phyloP scores from a whole-genome alignment of 2,113 vertebrate species.

The Notiomystis cincta region DNA sequence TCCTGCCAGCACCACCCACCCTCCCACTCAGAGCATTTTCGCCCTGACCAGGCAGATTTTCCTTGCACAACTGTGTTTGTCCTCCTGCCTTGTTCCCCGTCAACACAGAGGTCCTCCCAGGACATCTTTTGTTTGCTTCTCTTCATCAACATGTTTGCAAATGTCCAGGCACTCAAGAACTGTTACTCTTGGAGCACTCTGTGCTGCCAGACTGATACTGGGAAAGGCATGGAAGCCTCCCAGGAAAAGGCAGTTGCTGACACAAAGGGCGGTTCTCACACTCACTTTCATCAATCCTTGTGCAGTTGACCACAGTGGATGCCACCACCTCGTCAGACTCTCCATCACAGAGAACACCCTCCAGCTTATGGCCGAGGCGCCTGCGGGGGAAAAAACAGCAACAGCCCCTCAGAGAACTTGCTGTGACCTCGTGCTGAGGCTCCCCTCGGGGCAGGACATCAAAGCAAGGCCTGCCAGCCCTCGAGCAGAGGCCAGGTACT shows the following conservation, averaged over 20 bases:
- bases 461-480: rapidly evolving
- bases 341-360: slow-evolving; percentile 87
- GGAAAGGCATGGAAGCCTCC: not conserved
- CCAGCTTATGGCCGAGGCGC: slow-evolving; percentile 84
- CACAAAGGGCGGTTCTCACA: not conserved
- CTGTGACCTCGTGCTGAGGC: not conserved
- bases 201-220: not conserved
- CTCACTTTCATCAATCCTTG: slow-evolving; percentile 82
- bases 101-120: not conserved
- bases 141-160: slow-evolving; percentile 19
- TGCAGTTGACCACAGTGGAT: slow-evolving; percentile 87
- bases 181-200: not conserved
- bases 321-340: slow-evolving; percentile 83
- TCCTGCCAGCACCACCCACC: not conserved
- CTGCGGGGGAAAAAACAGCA: slow-evolving; percentile 30
- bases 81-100: not conserved
- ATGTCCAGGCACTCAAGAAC: not conserved
- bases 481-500: not conserved
- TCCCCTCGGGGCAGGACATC: rapidly evolving
- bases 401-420: rapidly evolving
- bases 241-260: not conserved
- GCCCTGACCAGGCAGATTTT: not conserved
- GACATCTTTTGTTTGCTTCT: slow-evolving; percentile 31
- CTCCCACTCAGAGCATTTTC: not conserved
- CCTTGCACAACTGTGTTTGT: not conserved